These are phyloP conservation scores for Thaleichthys pacificus DNA, from an alignment of 2,797 vertebrate species.

Conservation along the genomic window DNA sequence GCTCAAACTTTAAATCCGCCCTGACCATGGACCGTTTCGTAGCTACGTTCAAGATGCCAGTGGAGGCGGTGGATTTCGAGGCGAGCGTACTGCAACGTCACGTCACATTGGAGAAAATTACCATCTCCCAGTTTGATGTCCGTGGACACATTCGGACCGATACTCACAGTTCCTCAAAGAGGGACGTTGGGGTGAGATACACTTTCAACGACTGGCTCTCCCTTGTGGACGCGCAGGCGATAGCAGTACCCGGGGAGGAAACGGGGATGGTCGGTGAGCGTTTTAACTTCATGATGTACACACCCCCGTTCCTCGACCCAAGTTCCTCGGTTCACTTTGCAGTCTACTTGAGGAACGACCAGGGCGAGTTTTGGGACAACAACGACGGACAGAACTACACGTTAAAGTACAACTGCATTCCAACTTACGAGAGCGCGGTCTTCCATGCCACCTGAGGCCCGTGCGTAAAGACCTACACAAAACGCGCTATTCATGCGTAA, in stretches of 20 bases:
- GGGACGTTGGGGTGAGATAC: conserved; percentile 82
- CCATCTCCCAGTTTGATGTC: conserved; percentile 61
- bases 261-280: conserved; percentile 47
- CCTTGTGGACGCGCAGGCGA: conserved; percentile 79
- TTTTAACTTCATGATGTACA: conserved; percentile 79
- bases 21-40: conserved; percentile 53
- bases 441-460: conserved; percentile 35
- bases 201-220: conserved; percentile 91
- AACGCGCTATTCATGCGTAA: background rate
- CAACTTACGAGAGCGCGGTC: conserved; percentile 32
- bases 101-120: conserved; percentile 79
- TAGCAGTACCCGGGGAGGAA: conserved; percentile 40
- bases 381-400: conserved; percentile 86
- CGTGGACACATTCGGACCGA: conserved; percentile 61
- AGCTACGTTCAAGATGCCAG: conserved; percentile 57
- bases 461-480: conserved; percentile 7
- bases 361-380: conserved; percentile 91
- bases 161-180: conserved; percentile 3
- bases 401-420: conserved; percentile 60
- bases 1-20: conserved; percentile 44
- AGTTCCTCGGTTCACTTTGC: conserved; percentile 81
- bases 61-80: conserved; percentile 39
- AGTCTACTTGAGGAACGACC: conserved; percentile 73
- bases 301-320: conserved; percentile 74
- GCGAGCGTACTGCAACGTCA: conserved; percentile 62